Percentiles rank a stretch among this genome's conserved stretches.
phyloP scores from a whole-genome alignment of 2,888 invertebrate species.

The Drosophila vallismaia region DNA sequence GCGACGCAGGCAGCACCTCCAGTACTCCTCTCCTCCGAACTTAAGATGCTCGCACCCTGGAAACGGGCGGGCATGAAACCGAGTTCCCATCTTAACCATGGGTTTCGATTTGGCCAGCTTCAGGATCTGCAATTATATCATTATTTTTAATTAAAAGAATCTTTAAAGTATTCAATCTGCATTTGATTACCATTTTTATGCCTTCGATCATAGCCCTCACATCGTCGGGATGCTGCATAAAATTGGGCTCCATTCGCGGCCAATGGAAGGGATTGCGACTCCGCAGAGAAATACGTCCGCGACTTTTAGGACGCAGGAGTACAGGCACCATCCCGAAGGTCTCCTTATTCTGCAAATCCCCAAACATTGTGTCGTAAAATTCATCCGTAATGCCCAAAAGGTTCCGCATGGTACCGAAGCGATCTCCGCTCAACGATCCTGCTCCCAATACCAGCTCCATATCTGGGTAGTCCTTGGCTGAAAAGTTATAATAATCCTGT shows the following conservation, averaged over 20 bases:
- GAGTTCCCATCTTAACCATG: conserved; percentile 85
- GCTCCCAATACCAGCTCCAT: conserved; percentile 92
- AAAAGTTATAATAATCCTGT: not conserved
- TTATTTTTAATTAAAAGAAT: not conserved
- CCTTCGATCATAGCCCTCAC: conserved; percentile 90
- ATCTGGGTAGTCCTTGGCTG: conserved; percentile 87
- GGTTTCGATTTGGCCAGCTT: conserved; percentile 85
- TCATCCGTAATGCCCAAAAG: conserved; percentile 86
- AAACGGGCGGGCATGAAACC: conserved; percentile 86
- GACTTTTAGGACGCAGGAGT: conserved; percentile 89
- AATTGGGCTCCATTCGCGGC: conserved; percentile 93
- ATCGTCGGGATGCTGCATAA: conserved; percentile 90
- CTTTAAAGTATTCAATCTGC: not conserved
- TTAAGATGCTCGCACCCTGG: conserved; percentile 87
- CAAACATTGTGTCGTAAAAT: conserved; percentile 83
- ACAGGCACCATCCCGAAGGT: conserved; percentile 90
- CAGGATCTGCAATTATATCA: conserved; percentile 84
- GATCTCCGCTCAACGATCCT: conserved; percentile 90
- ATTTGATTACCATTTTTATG: conserved; percentile 87
- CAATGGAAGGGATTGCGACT: conserved; percentile 89
- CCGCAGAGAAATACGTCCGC: conserved; percentile 89
- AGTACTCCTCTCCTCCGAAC: conserved; percentile 89
- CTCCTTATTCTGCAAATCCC: conserved; percentile 82
- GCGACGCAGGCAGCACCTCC: conserved; percentile 89
- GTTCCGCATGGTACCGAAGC: conserved; percentile 87